phyloP scores from a whole-genome alignment of 2,113 vertebrate species.

The Mormoops blainvillei region DNA sequence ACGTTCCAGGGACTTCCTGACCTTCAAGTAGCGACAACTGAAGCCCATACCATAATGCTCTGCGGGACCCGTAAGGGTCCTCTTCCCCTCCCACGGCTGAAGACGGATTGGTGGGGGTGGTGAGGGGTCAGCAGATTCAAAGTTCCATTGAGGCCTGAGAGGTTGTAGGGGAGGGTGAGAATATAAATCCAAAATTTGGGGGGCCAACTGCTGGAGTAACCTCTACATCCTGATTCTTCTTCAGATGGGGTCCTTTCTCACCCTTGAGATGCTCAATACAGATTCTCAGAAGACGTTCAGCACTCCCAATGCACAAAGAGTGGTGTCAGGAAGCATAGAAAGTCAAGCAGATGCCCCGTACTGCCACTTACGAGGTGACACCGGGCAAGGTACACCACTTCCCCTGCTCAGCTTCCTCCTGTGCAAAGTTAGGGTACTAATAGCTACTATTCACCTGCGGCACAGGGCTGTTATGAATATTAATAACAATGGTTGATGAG shows the following conservation, averaged over 20 bases:
- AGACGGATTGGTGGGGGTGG: no score
- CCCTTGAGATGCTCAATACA: background rate
- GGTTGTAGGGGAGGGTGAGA: background rate
- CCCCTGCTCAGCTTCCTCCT: background rate
- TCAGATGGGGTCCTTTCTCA: background rate
- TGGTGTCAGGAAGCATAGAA: no score
- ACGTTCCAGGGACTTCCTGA: background rate
- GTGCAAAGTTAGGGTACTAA: background rate
- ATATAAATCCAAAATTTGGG: background rate
- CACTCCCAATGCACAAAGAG: background rate
- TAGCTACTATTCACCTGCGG: background rate
- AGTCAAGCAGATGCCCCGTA: background rate
- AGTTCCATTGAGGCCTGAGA: background rate
- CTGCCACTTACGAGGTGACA: background rate
- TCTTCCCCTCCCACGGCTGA: fast-evolving
- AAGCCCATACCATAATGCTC: background rate
- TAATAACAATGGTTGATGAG: background rate
- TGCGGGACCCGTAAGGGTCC: fast-evolving
- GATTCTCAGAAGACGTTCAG: background rate
- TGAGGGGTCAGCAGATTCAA: background rate
- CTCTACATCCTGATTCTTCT: background rate
- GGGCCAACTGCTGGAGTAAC: background rate
- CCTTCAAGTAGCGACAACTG: background rate
- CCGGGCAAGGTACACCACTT: background rate
- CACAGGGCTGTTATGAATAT: background rate